A percentile compares a stretch with the other conserved stretches of the same genome.
These are phyloP conservation scores for Sepioteuthis lessoniana DNA, from an alignment of 2,888 invertebrate species.

Conservation along the genomic window DNA sequence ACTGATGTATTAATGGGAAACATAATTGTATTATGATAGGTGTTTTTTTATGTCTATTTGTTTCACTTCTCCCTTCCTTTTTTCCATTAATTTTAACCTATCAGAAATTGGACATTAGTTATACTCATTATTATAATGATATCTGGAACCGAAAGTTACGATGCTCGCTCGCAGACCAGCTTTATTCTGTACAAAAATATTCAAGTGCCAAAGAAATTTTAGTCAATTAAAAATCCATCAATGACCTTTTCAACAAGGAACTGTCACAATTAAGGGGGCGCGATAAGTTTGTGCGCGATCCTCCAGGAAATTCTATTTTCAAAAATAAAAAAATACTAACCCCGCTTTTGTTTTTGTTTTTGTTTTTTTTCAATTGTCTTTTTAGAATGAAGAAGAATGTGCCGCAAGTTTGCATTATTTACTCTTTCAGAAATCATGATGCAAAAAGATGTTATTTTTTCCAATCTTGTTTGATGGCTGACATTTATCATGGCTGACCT, in stretches of 20 bases:
- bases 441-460: not conserved
- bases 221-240: not conserved
- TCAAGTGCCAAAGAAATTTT: not conserved
- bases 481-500: slow-evolving; percentile 4
- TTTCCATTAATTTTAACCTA: too few relatives aligned
- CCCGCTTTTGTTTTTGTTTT: not conserved
- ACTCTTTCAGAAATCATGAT: not conserved
- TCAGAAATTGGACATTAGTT: too few relatives aligned
- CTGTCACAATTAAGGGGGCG: not conserved
- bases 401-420: not conserved
- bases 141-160: not conserved
- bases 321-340: not conserved
- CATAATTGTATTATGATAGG: too few relatives aligned
- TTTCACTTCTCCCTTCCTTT: too few relatives aligned
- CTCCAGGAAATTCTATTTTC: not conserved
- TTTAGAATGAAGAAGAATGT: not conserved
- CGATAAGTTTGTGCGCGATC: too few relatives aligned
- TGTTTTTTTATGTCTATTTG: too few relatives aligned
- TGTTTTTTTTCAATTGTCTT: not conserved
- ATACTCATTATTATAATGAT: not conserved
- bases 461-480: not conserved
- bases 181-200: too few relatives aligned
- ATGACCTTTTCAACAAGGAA: not conserved
- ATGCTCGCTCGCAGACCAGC: not conserved
- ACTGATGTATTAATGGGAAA: too few relatives aligned